Evolutionary conservation across 1,140 invertebrate species (phyloP), one percentile per base, ranked within the genome.

Genomic region (Armadillidium nasatum): DNA sequence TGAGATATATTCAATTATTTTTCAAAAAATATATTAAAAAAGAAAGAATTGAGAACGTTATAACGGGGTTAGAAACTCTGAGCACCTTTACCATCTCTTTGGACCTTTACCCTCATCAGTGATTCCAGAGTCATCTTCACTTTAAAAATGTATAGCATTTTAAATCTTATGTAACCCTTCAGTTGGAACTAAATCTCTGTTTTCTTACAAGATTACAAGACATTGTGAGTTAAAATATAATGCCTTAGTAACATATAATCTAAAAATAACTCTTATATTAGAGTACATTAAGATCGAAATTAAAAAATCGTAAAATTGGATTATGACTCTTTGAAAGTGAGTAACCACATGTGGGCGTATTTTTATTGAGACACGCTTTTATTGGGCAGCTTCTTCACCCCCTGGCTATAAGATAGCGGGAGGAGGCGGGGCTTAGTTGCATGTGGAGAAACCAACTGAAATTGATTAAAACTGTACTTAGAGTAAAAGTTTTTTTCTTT

Each of bases 21-120:
- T 60, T 4, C 7, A 3, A 60, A 60, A 60, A 60, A 60, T 60
- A 60, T 60, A 60, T 60, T 15, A 60, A 60, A 60, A 60, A 3
- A 60, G 3, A 13, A 19, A 19, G 11, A 60, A 60, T 7, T 19
- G 50, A 15, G 50, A 3, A 60, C 50, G 11, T 13, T 60, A 19
- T 60, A 60, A 60, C 50, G 50, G 50, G 50, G 50, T 60, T 60
- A 60, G 50, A 60, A 60, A 60, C 50, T 60, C 19, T 60, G 50
- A 4, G 19, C 50, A 60, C 50, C 50, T 60, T 60, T 60, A 60
- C 50, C 50, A 60, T 60, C 50, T 60, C 50, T 60, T n/a, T 60
- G 19, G 50, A 60, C 50, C 50, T 60, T 60, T 60, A 60, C 50
- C 50, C 50, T 60, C 50, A 19, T 60, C 50, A 60, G 50, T 7